Evolutionary conservation across 2,113 vertebrate genomes (phyloP).

Genomic region (Ptyas mucosa): DNA sequence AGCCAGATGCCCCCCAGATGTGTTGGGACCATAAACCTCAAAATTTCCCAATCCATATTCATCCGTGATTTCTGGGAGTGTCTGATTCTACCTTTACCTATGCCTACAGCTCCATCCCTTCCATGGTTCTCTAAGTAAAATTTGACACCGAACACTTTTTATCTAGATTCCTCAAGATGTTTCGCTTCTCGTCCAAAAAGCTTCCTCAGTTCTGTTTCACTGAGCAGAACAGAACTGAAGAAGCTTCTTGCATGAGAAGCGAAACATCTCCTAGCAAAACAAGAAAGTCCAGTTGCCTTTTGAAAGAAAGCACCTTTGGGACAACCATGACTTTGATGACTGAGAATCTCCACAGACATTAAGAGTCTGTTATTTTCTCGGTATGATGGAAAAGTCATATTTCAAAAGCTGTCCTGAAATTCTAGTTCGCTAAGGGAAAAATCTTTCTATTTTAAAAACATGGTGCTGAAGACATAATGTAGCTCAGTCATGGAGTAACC

Average conservation of each 20-base stretch:
- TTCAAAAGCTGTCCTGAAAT: not conserved
- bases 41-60: no score
- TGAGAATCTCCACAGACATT: no score
- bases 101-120: not conserved
- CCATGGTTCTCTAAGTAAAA: not conserved
- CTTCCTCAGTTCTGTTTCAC: no score
- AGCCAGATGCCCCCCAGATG: no score
- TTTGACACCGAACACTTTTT: not conserved
- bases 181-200: no score
- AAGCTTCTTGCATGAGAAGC: no score
- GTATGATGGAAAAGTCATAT: not conserved
- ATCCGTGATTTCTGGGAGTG: not conserved
- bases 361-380: not conserved
- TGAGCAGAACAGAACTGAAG: no score
- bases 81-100: not conserved
- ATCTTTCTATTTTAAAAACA: constrained; percentile 39
- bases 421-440: not conserved
- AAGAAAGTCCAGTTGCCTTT: no score
- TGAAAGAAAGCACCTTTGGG: no score
- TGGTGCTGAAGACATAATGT: constrained; percentile 50
- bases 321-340: no score
- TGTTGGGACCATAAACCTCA: no score
- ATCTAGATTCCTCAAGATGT: not conserved
- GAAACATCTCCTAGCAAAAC: no score
- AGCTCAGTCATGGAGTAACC: constrained; percentile 50